Conservation (phyloP, 1,140 invertebrate species). For the Zaprionus nigranus region DNA sequence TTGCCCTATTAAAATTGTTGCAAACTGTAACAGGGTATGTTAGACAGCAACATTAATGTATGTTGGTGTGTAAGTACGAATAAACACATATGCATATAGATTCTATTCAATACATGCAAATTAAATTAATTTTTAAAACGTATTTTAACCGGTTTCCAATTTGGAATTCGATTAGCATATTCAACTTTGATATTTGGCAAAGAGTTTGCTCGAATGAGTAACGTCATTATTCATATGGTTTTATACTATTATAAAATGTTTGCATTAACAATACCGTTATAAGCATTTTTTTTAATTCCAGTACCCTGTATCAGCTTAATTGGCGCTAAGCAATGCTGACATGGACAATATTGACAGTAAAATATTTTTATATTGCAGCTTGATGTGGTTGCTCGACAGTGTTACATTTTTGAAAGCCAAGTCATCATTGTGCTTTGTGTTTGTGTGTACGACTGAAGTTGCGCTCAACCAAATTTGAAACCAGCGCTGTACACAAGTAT, state of each 20-base stretch:
- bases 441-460: constrained; percentile 9
- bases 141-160: constrained; percentile 61
- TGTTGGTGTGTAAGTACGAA: not conserved
- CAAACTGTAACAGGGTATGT: constrained; percentile 20
- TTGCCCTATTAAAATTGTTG: not conserved
- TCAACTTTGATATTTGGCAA: constrained; percentile 75
- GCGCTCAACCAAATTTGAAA: constrained; percentile 11
- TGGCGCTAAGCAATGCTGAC: not conserved
- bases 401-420: not conserved
- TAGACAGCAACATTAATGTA: not conserved
- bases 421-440: not conserved
- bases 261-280: not conserved
- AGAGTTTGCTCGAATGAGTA: constrained; percentile 42
- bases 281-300: not conserved
- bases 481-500: constrained; percentile 15
- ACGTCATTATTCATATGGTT: constrained; percentile 16
- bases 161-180: constrained; percentile 50
- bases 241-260: not conserved
- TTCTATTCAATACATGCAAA: constrained; percentile 36
- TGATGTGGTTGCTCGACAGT: not conserved
- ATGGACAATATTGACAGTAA: not conserved
- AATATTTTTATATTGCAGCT: not conserved
- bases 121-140: constrained; percentile 44
- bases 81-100: not conserved
- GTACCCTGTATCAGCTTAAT: not conserved